A percentile compares a stretch with the other conserved stretches of the same genome.
Evolutionary conservation across 2,113 vertebrate species (phyloP).

Genomic region (Lonchura striata): DNA sequence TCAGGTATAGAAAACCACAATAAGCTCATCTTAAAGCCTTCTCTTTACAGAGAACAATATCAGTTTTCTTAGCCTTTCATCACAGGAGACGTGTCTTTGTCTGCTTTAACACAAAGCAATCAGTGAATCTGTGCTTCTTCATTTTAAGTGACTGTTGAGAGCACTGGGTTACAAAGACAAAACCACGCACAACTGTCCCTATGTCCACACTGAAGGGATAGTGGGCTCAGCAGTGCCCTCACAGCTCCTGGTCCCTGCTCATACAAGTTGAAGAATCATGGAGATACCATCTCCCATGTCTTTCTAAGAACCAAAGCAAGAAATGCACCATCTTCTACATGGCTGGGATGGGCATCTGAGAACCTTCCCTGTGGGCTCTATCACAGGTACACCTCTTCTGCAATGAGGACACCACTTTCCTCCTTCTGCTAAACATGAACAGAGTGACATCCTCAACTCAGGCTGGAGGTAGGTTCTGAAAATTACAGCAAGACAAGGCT

Average conservation of each 20-base stretch:
- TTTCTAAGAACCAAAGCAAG: not conserved
- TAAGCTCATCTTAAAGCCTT: not conserved
- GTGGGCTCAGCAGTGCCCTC: rapidly evolving
- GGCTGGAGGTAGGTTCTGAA: not conserved
- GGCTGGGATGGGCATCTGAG: not conserved
- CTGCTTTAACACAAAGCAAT: not conserved
- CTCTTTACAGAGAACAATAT: not conserved
- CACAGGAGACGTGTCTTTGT: not conserved
- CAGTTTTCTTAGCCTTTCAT: not conserved
- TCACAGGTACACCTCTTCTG: not conserved
- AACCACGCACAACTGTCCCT: not conserved
- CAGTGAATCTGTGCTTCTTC: not conserved
- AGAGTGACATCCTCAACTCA: not conserved
- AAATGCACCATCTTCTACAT: not conserved
- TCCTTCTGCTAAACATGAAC: not conserved
- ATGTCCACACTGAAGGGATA: rapidly evolving
- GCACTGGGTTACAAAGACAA: not conserved
- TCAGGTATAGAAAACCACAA: not conserved
- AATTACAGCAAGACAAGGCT: not conserved
- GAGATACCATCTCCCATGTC: rapidly evolving
- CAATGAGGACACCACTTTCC: not conserved
- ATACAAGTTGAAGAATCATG: not conserved
- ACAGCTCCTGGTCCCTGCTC: not conserved
- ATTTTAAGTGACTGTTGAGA: not conserved
- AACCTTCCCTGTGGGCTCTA: rapidly evolving